Evolutionary conservation across 2,888 invertebrate species (phyloP).

Genomic region (Oligia fasciuncula): DNA sequence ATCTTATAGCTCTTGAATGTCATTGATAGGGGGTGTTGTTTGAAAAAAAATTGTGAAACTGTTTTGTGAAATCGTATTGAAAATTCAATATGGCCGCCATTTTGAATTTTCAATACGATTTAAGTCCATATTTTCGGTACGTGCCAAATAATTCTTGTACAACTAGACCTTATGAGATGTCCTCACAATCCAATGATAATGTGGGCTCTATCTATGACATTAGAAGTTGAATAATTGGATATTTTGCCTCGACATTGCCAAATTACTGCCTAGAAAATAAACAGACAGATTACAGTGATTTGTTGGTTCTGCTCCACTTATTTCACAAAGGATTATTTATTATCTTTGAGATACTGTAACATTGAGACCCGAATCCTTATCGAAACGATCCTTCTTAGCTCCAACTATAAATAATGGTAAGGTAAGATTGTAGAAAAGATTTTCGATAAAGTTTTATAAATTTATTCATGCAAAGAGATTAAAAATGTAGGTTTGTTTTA

Average conservation of each 20-base stretch:
- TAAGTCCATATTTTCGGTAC: not conserved
- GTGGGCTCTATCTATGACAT: not conserved
- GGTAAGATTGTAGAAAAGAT: not conserved
- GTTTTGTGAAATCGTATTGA: not conserved
- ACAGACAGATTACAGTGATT: slow-evolving; percentile 30
- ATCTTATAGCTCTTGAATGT: not conserved
- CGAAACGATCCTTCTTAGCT: not conserved
- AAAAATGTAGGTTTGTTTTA: not conserved
- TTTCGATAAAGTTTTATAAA: not conserved
- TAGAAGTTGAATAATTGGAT: slow-evolving; percentile 2
- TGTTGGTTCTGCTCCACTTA: slow-evolving; percentile 20
- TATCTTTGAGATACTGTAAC: slow-evolving; percentile 14
- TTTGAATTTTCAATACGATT: too few species aligned
- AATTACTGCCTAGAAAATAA: slow-evolving; percentile 21
- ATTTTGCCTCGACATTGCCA: slow-evolving; percentile 18
- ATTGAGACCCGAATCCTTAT: slow-evolving; percentile 1
- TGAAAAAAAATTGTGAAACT: not conserved
- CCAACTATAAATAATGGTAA: not conserved
- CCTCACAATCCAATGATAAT: not conserved
- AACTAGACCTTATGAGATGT: not conserved
- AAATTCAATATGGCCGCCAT: not conserved
- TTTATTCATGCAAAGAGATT: not conserved
- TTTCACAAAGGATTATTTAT: slow-evolving; percentile 28
- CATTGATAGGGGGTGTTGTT: not conserved
- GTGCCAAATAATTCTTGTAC: not conserved